Conservation (phyloP, 2,113 vertebrate species). For the Leptobrachium ailaonicum region DNA sequence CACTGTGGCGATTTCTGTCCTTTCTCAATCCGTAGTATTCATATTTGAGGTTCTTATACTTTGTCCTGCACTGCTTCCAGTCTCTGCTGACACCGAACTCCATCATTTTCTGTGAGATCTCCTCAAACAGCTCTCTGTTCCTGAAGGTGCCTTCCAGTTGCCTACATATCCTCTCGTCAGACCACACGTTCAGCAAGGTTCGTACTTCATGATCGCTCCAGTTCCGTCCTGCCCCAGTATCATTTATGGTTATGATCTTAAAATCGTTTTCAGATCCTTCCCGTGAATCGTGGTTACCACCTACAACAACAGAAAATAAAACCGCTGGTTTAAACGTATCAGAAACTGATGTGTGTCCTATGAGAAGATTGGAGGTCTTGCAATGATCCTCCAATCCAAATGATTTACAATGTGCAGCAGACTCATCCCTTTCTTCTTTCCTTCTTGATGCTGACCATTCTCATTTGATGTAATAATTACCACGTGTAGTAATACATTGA, state of each 20-base stretch:
- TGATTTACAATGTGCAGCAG: too few species aligned
- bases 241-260: constrained; percentile 73
- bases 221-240: constrained; percentile 75
- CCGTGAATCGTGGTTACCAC: constrained; percentile 54
- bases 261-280: constrained; percentile 67
- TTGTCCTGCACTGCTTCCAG: constrained; percentile 86
- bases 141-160: constrained; percentile 82
- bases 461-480: too few species aligned
- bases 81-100: constrained; percentile 81
- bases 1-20: constrained; percentile 69
- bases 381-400: too few species aligned
- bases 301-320: background rate
- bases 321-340: too few species aligned
- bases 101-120: constrained; percentile 78
- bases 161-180: constrained; percentile 76
- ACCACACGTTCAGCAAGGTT: constrained; percentile 78
- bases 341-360: too few species aligned
- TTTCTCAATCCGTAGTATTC: constrained; percentile 81
- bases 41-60: constrained; percentile 90
- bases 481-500: too few species aligned
- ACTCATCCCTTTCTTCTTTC: too few species aligned
- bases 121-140: constrained; percentile 86
- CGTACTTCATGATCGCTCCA: constrained; percentile 85
- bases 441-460: too few species aligned
- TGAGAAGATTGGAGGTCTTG: too few species aligned